Evolutionary conservation across 2,113 vertebrate species (phyloP), one percentile per base, ranked within the genome.

Genomic region (Thalassoma bifasciatum): DNA sequence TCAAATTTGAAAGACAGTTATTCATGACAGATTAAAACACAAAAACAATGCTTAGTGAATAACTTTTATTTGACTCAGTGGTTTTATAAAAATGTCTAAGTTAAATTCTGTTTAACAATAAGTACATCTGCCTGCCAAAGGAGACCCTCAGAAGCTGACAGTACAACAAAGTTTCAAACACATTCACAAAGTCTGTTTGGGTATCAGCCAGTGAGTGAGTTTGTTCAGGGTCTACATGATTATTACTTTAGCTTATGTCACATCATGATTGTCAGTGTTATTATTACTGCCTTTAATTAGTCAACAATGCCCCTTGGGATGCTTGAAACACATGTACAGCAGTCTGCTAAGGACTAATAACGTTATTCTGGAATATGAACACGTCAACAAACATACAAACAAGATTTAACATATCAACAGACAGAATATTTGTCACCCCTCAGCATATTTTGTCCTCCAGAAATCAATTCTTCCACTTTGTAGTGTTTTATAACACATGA

Each of bases 241-340:
- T 24, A 53, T 74, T 4, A 51, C 37, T 57, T 16, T 19, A n/a
- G 44, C 36, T 22, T 38, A 40, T 26, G 17, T 59, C 22, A 50
- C 52, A 50, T 37, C 24, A 22, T 44, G 75, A 85, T 64, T 74
- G 73, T 83, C 66, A 54, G 21, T 62, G 21, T 60, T 69, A 53
- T 8, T 4, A 1, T 58, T 47, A 22, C 24, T 49, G 8, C 6
- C 47, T 46, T 26, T 51, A 12, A 21, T 19, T 4, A 57, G 22
- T 26, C 44, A 26, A 65, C 37, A 54, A 12, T 8, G 24, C 24
- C 52, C n/a, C 17, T 19, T 6, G 9, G 26, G 34, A 47, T 38
- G 49, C 54, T 66, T 17, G 63, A 30, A 22, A 62, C 44, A 44
- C 10, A 9, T 59, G 11, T 63, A 8, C 56, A 73, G 62, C 67